phyloP scores from a whole-genome alignment of 2,797 vertebrate species.

The Philypnodon macrostomus region DNA sequence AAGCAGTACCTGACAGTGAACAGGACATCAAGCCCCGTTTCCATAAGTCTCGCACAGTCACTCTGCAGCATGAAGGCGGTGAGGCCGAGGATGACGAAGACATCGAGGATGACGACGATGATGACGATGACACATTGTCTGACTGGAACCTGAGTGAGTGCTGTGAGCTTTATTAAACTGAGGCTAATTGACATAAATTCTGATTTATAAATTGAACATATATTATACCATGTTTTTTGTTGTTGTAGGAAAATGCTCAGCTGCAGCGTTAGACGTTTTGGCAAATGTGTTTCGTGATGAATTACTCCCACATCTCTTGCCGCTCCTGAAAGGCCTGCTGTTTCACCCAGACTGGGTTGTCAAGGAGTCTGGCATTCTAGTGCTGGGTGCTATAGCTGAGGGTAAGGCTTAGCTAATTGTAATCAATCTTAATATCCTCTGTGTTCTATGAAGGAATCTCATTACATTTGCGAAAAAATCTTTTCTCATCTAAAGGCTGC shows the following conservation, averaged over 20 bases:
- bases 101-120: constrained; percentile 84
- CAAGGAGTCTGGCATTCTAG: constrained; percentile 94
- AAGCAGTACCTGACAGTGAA: constrained; percentile 89
- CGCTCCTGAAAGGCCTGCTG: constrained; percentile 88
- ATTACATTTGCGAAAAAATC: too few species aligned
- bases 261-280: constrained; percentile 88
- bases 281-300: constrained; percentile 95
- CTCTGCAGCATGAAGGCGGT: constrained; percentile 87
- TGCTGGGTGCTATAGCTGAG: constrained; percentile 91
- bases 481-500: constrained; percentile 74
- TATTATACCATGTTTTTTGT: too few species aligned
- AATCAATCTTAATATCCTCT: too few species aligned
- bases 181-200: too few species aligned
- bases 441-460: too few species aligned
- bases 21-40: constrained; percentile 96
- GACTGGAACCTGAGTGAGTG: constrained; percentile 91
- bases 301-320: constrained; percentile 90
- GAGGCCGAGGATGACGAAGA: constrained; percentile 83
- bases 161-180: not conserved
- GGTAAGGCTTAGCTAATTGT: too few species aligned
- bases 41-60: constrained; percentile 94
- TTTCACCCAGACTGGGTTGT: constrained; percentile 95
- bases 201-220: too few species aligned
- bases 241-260: constrained; percentile 88
- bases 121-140: constrained; percentile 86